Percentiles rank a stretch among this genome's conserved stretches.
Conservation (phyloP, 2,113 vertebrate species). For the Thamnaconus septentrionalis region DNA sequence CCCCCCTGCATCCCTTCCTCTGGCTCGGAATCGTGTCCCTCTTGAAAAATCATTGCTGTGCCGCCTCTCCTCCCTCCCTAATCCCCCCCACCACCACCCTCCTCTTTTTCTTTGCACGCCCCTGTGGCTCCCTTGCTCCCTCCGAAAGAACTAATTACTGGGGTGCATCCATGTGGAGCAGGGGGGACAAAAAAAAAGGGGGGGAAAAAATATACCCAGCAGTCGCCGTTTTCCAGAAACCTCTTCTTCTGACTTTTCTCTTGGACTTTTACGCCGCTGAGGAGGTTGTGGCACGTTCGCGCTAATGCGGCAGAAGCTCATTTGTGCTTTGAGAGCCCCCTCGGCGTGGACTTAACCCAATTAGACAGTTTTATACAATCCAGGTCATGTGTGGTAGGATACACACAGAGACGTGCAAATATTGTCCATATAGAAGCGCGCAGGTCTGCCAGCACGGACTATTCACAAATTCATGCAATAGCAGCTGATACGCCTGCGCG, state of each 20-base stretch:
- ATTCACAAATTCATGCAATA: constrained; percentile 6
- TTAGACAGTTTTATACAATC: constrained; percentile 52
- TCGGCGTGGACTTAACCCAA: constrained; percentile 62
- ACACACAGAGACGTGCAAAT: constrained; percentile 7
- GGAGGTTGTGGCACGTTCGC: constrained; percentile 33
- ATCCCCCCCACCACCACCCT: background rate
- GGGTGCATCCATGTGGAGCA: constrained; percentile 19
- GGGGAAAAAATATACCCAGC: background rate
- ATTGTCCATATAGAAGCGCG: background rate
- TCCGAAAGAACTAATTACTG: constrained; percentile 34
- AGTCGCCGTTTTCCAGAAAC: constrained; percentile 19
- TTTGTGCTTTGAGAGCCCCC: constrained; percentile 45
- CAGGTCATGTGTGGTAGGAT: constrained; percentile 22
- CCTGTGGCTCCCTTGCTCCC: background rate
- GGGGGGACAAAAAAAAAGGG: background rate
- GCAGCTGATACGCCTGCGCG: constrained; percentile 28
- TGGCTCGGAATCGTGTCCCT: too few relatives aligned
- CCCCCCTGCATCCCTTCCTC: too few relatives aligned
- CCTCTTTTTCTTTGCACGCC: background rate
- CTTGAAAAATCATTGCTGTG: too few relatives aligned
- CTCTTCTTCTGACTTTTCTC: constrained; percentile 22
- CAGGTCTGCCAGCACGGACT: constrained; percentile 33
- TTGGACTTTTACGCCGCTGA: constrained; percentile 20
- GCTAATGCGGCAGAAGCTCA: constrained; percentile 32
- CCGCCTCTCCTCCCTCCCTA: too few relatives aligned